phyloP scores from a whole-genome alignment of 2,888 invertebrate species.

The Pandemis corylana region DNA sequence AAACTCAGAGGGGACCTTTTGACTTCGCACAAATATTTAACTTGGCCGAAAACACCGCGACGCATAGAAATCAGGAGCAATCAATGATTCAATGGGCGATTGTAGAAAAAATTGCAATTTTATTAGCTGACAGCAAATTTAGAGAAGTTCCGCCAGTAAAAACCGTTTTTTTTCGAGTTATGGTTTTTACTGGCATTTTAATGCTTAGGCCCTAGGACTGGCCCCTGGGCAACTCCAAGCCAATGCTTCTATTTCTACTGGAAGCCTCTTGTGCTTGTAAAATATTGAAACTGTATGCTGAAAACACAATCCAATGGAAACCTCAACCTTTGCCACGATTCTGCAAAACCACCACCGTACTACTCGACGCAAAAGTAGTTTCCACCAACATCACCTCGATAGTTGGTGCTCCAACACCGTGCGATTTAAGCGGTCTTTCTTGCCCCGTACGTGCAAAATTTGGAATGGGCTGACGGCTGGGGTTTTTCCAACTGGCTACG shows the following conservation, averaged over 20 bases:
- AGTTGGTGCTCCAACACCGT: too few relatives aligned
- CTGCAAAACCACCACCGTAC: too few relatives aligned
- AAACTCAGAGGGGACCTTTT: constrained; percentile 59
- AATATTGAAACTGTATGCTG: not conserved
- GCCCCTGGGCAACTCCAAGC: not conserved
- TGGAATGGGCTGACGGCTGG: too few relatives aligned
- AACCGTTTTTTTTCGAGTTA: not conserved
- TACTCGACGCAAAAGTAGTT: too few relatives aligned
- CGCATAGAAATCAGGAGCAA: constrained; percentile 56
- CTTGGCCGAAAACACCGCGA: constrained; percentile 60
- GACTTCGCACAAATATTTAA: constrained; percentile 70
- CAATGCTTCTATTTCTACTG: not conserved
- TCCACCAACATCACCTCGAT: too few relatives aligned
- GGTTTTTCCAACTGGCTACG: too few relatives aligned
- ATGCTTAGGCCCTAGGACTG: not conserved
- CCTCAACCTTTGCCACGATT: too few relatives aligned
- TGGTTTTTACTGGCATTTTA: not conserved
- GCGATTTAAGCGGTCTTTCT: too few relatives aligned
- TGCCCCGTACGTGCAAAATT: too few relatives aligned
- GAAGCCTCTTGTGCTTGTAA: not conserved
- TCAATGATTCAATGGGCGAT: constrained; percentile 39
- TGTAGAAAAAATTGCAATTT: constrained; percentile 26
- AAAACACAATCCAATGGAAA: too few relatives aligned
- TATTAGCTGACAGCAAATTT: constrained; percentile 5
- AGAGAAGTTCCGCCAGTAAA: not conserved